These are phyloP conservation scores for Chrysolina haemoptera DNA, from an alignment of 2,888 invertebrate genomes.

Conservation along the genomic window DNA sequence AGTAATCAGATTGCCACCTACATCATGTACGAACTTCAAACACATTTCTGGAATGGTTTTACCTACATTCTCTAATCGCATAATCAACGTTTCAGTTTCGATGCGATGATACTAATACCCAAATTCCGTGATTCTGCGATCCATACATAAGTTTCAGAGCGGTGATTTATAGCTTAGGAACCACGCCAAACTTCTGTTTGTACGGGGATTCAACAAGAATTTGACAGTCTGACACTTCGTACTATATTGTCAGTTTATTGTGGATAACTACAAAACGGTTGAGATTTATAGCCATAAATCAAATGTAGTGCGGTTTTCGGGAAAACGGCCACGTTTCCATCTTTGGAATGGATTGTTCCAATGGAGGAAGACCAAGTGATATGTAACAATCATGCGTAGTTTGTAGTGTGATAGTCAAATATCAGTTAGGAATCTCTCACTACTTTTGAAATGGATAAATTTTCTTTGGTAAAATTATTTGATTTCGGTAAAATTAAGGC, in stretches of 20 bases:
- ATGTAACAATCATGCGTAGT: no score
- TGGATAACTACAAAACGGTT: slow-evolving; percentile 10
- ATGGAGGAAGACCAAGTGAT: no score
- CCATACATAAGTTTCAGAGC: background rate
- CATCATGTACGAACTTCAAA: no score
- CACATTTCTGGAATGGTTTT: no score
- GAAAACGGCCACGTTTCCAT: no score
- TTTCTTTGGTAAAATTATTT: no score
- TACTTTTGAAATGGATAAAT: no score
- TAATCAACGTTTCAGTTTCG: background rate
- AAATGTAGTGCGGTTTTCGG: background rate
- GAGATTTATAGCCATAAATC: slow-evolving; percentile 13
- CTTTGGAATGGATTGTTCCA: no score
- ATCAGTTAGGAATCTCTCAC: no score
- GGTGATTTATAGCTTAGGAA: background rate
- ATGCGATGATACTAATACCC: background rate
- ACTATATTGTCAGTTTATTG: slow-evolving; percentile 8
- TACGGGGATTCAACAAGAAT: slow-evolving; percentile 30
- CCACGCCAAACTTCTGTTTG: slow-evolving; percentile 29
- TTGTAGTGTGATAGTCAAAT: no score
- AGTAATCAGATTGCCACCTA: no score
- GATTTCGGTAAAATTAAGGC: no score
- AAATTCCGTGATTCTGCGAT: background rate
- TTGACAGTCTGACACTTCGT: slow-evolving; percentile 24
- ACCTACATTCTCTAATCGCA: background rate